phyloP scores from a whole-genome alignment of 1,140 invertebrate genomes.

The Ceratina australensis region DNA sequence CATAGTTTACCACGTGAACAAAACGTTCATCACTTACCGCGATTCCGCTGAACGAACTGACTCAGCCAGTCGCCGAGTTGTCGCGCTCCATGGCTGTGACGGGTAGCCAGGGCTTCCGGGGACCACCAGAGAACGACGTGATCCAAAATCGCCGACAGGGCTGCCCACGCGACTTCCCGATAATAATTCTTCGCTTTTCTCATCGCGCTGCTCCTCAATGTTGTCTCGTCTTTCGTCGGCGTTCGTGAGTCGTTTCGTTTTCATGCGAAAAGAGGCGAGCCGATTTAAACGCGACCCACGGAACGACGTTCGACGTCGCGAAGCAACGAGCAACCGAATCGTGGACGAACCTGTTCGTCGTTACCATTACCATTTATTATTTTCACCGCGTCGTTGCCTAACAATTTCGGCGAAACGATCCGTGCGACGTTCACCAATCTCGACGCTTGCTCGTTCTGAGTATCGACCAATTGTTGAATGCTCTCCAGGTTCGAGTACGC shows the following conservation, averaged over 20 bases:
- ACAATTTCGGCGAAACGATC: constrained; percentile 72
- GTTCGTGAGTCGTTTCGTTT: too few species aligned
- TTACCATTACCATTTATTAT: constrained; percentile 47
- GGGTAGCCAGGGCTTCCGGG: constrained; percentile 83
- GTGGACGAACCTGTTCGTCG: too few species aligned
- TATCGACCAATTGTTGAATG: constrained; percentile 76
- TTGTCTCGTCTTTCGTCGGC: constrained; percentile 68
- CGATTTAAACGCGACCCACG: neutral
- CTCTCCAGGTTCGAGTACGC: constrained; percentile 68
- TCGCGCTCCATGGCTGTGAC: constrained; percentile 77
- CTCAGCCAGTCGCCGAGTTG: constrained; percentile 85
- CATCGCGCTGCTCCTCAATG: constrained; percentile 77
- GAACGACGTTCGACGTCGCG: neutral
- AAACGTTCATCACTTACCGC: constrained; percentile 43
- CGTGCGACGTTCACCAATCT: constrained; percentile 72
- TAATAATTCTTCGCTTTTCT: constrained; percentile 81
- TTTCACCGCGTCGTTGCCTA: constrained; percentile 74
- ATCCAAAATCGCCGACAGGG: constrained; percentile 86
- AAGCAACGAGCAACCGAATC: neutral
- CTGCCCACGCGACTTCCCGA: constrained; percentile 84
- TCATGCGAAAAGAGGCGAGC: neutral
- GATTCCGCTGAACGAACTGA: constrained; percentile 69
- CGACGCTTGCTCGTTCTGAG: constrained; percentile 75
- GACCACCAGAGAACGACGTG: constrained; percentile 91
- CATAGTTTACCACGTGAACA: neutral